phyloP scores from a whole-genome alignment of 2,888 invertebrate species.

The Rhimphoctona megacephalus region DNA sequence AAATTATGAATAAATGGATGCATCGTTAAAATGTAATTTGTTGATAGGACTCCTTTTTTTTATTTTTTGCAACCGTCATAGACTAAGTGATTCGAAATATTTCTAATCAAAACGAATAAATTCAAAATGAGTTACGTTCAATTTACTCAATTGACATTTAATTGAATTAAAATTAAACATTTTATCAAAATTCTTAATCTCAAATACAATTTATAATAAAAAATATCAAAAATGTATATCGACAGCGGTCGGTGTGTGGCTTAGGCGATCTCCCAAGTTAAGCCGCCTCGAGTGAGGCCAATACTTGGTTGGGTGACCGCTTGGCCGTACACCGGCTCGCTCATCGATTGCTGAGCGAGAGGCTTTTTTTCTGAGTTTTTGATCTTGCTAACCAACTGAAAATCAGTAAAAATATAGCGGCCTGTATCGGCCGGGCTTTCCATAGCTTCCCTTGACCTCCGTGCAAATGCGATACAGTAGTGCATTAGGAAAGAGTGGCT shows the following conservation, averaged over 20 bases:
- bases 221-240: neutral
- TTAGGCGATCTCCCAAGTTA: neutral
- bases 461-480: too few species aligned
- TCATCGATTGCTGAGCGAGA: neutral
- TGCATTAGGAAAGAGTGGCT: neutral
- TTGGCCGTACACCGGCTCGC: neutral
- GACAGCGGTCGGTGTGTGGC: neutral
- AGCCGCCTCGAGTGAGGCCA: neutral
- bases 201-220: neutral
- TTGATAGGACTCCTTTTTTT: too few species aligned
- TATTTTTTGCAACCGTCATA: too few species aligned
- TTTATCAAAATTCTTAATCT: neutral
- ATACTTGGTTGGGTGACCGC: neutral
- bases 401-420: neutral
- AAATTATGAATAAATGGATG: neutral
- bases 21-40: neutral
- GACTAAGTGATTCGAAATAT: too few species aligned
- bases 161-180: neutral
- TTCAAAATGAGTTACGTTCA: too few species aligned
- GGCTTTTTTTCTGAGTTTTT: neutral
- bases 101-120: too few species aligned
- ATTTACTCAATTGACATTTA: neutral
- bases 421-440: too few species aligned
- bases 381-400: too few species aligned
- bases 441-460: too few species aligned